Evolutionary conservation across 2,888 invertebrate species (phyloP), one percentile per base, ranked within the genome.

Genomic region (Cosmia trapezina): DNA sequence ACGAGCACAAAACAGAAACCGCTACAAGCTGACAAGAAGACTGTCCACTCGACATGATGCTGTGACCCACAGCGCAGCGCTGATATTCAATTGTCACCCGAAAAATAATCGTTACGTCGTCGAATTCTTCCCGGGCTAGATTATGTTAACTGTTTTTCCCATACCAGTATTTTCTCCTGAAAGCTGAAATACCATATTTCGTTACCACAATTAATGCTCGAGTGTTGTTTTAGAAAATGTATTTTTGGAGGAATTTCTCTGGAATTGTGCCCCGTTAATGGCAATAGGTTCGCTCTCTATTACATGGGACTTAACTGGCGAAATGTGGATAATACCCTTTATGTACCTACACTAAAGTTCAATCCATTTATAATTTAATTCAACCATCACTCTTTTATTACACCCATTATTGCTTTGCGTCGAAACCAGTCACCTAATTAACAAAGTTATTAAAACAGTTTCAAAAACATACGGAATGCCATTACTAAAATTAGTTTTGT

Each of bases 401-500:
- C 19, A 47, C 51, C 33, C 59, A 81, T 77, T 77, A 77, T 43
- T 56, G 33, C 37, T 76, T 53, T 77, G 63, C 65, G 62, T 66
- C 59, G 47, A 61, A 45, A 63, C 59, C 73, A 37, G 68, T 56
- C 61, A 68, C 57, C 80, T 81, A 77, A 81, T 77, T 81, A 80
- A 56, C 68, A 51, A 72, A 65, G 77, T 54, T 57, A 65, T 69
- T 72, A 65, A 78, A 77, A 65, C 57, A 11, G 78, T 81, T 80
- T 60, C 45, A 62, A 59, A 61, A 69, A 60, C 69, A 66, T 51
- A n/a, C 63, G 49, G 49, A 33, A 70, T 65, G 54, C 54, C 66
- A 70, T 77, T 59, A 73, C 80, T 81, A 73, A 53, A 81, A 81
- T 77, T 80, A 81, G 81, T 72, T 66, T 66, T 68, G 67, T 76